phyloP scores from a whole-genome alignment of 2,888 invertebrate species.

The Ophion costatus region DNA sequence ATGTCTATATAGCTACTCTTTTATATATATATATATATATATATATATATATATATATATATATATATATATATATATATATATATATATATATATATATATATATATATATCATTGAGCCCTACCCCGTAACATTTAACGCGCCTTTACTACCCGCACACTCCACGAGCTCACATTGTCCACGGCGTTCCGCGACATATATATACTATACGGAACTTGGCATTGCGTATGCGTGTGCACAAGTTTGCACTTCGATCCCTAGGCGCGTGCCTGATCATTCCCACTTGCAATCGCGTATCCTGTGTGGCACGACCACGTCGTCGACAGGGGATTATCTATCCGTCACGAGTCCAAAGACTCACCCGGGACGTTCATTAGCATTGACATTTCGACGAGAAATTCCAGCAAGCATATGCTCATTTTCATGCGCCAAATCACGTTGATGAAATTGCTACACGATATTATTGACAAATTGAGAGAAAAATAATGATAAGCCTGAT shows the following conservation, averaged over 20 bases:
- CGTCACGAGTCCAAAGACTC: slow-evolving; percentile 46
- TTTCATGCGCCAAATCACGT: slow-evolving; percentile 12
- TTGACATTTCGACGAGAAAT: slow-evolving; percentile 67
- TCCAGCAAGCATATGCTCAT: not conserved
- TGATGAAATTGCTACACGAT: not conserved
- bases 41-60: too few species aligned
- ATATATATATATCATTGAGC: slow-evolving; percentile 56
- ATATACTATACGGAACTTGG: slow-evolving; percentile 17
- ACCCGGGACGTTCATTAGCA: slow-evolving; percentile 65
- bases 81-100: too few species aligned
- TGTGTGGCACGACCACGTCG: slow-evolving; percentile 29
- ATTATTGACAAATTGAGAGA: too few species aligned
- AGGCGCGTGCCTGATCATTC: slow-evolving; percentile 57
- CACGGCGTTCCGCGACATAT: slow-evolving; percentile 27
- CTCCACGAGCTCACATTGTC: slow-evolving; percentile 40
- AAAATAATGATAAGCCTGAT: too few species aligned
- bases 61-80: not conserved
- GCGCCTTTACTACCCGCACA: slow-evolving; percentile 58
- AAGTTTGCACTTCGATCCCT: slow-evolving; percentile 50
- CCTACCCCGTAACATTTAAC: slow-evolving; percentile 79
- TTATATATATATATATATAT: not conserved
- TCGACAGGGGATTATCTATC: slow-evolving; percentile 28
- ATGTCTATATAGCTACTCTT: slow-evolving; percentile 34
- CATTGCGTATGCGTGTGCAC: slow-evolving; percentile 31
- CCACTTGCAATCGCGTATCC: slow-evolving; percentile 23